These are phyloP conservation scores for Silurus lanzhouensis DNA, from an alignment of 2,797 vertebrate species.

Conservation along the genomic window DNA sequence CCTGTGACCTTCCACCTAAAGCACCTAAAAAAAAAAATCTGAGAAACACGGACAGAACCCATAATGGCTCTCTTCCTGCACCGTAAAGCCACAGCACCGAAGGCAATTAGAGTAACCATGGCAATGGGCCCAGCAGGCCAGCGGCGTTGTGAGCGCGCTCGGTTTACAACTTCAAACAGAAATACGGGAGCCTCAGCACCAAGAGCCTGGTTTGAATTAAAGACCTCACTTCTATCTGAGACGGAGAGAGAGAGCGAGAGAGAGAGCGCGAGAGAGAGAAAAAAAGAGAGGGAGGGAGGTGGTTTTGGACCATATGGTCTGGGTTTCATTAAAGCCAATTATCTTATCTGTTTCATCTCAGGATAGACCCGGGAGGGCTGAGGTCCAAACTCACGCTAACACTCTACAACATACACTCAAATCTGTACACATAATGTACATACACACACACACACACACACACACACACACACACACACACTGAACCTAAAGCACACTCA, in stretches of 20 bases:
- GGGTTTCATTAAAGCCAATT: slow-evolving; percentile 99
- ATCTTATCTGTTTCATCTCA: slow-evolving; percentile 99
- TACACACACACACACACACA: too few relatives aligned
- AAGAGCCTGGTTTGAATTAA: slow-evolving; percentile 73
- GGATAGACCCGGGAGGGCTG: slow-evolving; percentile 81
- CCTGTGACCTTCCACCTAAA: slow-evolving; percentile 51
- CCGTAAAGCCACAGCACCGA: slow-evolving; percentile 55
- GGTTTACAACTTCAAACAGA: slow-evolving; percentile 48
- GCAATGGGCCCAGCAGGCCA: slow-evolving; percentile 48
- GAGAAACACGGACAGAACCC: slow-evolving; percentile 49
- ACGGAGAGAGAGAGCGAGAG: slow-evolving; percentile 44
- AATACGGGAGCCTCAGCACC: slow-evolving; percentile 56
- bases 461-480: too few relatives aligned
- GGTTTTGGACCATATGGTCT: slow-evolving; percentile 82
- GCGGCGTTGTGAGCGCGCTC: slow-evolving; percentile 36
- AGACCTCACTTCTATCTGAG: slow-evolving; percentile 65
- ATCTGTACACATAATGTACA: too few relatives aligned
- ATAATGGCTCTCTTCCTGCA: slow-evolving; percentile 58
- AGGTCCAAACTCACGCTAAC: slow-evolving; percentile 54
- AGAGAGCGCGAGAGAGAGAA: slow-evolving; percentile 63
- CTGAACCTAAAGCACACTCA: too few relatives aligned
- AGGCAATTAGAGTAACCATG: slow-evolving; percentile 54
- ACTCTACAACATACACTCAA: slow-evolving; percentile 38
- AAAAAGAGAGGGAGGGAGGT: slow-evolving; percentile 63
- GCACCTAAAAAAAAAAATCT: slow-evolving; percentile 31